phyloP scores from a whole-genome alignment of 2,888 invertebrate genomes.

The Drosophila mettleri region DNA sequence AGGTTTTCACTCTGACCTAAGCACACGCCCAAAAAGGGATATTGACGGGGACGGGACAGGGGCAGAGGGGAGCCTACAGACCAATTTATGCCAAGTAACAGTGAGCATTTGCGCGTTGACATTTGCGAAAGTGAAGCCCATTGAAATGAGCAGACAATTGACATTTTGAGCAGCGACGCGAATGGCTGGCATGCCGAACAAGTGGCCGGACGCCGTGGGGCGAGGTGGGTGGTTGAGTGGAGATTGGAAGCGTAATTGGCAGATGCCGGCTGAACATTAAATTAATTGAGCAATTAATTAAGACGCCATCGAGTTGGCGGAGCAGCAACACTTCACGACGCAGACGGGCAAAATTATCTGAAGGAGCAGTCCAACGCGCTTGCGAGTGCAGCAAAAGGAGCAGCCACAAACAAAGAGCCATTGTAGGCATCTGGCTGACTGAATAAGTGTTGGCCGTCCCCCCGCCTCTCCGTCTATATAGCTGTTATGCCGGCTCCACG shows the following conservation, averaged over 20 bases:
- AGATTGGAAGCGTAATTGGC: conserved; percentile 10
- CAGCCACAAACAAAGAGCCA: conserved; percentile 69
- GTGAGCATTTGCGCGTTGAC: conserved; percentile 58
- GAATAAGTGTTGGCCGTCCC: conserved; percentile 11
- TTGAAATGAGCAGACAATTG: conserved; percentile 69
- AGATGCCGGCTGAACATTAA: conserved; percentile 78
- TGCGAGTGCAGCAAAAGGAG: conserved; percentile 53
- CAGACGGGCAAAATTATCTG: conserved; percentile 33
- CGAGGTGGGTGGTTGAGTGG: not conserved
- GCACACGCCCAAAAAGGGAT: conserved; percentile 10
- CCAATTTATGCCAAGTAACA: conserved; percentile 28
- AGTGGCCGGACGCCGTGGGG: conserved; percentile 32
- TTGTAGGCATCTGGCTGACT: conserved; percentile 63
- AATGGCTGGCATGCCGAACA: conserved; percentile 39
- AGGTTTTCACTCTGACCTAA: conserved; percentile 36
- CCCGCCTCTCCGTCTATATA: conserved; percentile 19
- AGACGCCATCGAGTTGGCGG: conserved; percentile 75
- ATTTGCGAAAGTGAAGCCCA: conserved; percentile 59
- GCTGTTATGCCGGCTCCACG: conserved; percentile 64
- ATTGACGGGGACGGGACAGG: not conserved
- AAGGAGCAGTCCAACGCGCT: conserved; percentile 39
- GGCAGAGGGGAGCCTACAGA: conserved; percentile 8
- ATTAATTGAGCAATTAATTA: conserved; percentile 83
- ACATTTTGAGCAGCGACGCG: conserved; percentile 61
- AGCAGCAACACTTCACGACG: conserved; percentile 49